phyloP scores from a whole-genome alignment of 2,888 invertebrate genomes.

The Chymomyza fuscimana region DNA sequence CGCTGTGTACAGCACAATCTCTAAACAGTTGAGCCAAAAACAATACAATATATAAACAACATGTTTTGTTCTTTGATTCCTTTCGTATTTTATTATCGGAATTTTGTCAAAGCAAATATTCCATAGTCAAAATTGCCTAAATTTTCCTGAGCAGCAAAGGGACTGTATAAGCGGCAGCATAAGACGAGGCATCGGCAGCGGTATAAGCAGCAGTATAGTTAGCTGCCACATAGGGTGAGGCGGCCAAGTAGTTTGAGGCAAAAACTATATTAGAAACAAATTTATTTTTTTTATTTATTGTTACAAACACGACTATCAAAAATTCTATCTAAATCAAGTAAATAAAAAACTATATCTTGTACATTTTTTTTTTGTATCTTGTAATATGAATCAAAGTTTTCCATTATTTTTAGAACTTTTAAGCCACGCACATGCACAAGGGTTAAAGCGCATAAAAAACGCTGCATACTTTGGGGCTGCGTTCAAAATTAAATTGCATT shows the following conservation, averaged over 20 bases:
- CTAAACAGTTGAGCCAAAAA: neutral
- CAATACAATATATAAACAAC: neutral
- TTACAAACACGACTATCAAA: too few relatives aligned
- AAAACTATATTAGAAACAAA: too few relatives aligned
- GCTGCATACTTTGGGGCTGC: slow-evolving; percentile 30
- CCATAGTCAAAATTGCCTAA: too few relatives aligned
- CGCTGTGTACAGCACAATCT: slow-evolving; percentile 4
- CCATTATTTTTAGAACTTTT: too few relatives aligned
- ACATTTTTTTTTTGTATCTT: too few relatives aligned
- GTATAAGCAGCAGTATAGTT: slow-evolving; percentile 54
- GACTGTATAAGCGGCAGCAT: slow-evolving; percentile 58
- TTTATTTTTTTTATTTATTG: too few relatives aligned
- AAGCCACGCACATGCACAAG: neutral
- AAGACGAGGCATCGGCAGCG: slow-evolving; percentile 67
- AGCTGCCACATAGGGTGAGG: slow-evolving; percentile 52
- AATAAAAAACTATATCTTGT: too few relatives aligned
- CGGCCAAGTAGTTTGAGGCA: too few relatives aligned
- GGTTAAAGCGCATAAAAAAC: neutral
- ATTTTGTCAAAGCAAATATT: too few relatives aligned
- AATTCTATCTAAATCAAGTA: too few relatives aligned
- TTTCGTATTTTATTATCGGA: slow-evolving; percentile 31
- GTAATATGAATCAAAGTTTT: too few relatives aligned
- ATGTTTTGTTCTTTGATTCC: slow-evolving; percentile 11
- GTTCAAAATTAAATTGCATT: neutral
- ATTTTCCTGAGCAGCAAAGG: too few relatives aligned